These are phyloP conservation scores for Bos indicus DNA, from an alignment of 2,113 vertebrate species.

Conservation along the genomic window DNA sequence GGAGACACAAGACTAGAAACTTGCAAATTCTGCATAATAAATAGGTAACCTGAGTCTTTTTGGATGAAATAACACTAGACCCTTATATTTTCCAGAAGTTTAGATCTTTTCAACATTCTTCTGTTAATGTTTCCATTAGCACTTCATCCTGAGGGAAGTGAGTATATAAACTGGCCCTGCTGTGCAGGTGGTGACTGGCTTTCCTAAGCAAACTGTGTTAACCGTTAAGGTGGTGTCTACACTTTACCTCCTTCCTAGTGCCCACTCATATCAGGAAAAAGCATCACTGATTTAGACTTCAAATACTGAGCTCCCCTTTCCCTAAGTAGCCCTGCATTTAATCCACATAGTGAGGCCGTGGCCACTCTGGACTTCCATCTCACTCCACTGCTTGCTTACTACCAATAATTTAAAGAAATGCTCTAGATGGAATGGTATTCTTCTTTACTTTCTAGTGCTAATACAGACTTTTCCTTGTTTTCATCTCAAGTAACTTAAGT, in stretches of 20 bases:
- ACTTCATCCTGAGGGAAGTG: not conserved
- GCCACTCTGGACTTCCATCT: not conserved
- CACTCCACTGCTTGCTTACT: not conserved
- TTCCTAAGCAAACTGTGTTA: not conserved
- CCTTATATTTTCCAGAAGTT: not conserved
- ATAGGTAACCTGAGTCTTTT: not conserved
- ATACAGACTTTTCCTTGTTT: not conserved
- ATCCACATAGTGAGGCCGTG: not conserved
- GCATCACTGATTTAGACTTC: not conserved
- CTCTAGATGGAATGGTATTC: not conserved
- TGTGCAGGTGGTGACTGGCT: not conserved
- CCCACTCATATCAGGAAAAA: not conserved
- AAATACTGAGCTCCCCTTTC: not conserved
- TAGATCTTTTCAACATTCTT: not conserved
- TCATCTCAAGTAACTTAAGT: not conserved
- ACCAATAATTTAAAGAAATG: not conserved
- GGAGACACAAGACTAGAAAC: not conserved
- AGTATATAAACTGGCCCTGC: not conserved
- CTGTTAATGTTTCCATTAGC: not conserved
- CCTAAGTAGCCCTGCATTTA: not conserved
- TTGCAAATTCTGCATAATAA: not conserved
- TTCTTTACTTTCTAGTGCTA: not conserved
- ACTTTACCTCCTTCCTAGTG: not conserved
- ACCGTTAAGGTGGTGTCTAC: not conserved
- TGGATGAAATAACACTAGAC: not conserved